Evolutionary conservation across 2,113 vertebrate species (phyloP).

Genomic region (Piaya cayana): DNA sequence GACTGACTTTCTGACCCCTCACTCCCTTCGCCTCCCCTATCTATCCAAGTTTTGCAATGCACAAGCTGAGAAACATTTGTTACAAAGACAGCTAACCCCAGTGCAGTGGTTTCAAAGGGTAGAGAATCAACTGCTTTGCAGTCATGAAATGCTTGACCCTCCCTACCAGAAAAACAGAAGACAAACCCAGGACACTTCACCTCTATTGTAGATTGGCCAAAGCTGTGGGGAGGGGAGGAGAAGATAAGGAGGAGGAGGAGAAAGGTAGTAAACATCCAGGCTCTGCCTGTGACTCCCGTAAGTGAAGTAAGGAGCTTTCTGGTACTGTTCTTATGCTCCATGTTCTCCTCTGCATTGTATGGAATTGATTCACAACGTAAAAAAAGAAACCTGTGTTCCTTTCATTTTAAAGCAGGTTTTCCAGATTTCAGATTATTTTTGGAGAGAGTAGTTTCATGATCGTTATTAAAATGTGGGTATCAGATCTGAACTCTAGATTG

Average conservation of each 20-base stretch:
- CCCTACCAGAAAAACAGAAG: not conserved
- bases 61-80: conserved; percentile 12
- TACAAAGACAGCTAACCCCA: not conserved
- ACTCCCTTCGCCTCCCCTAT: conserved; percentile 36
- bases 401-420: not conserved
- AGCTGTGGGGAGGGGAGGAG: not conserved
- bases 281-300: not conserved
- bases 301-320: not conserved
- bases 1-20: conserved; percentile 51
- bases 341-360: not conserved
- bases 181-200: not conserved
- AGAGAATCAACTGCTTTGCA: not conserved
- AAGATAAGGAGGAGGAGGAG: not conserved
- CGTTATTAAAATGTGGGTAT: not conserved
- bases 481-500: not conserved
- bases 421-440: not conserved
- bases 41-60: conserved; percentile 15
- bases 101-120: not conserved
- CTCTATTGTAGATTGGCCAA: not conserved
- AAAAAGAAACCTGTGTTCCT: not conserved
- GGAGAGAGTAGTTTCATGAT: not conserved
- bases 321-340: not conserved
- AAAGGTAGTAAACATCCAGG: not conserved
- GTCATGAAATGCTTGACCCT: not conserved
- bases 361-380: not conserved